Evolutionary conservation across 2,888 invertebrate species (phyloP), one percentile per base, ranked within the genome.

Genomic region (Gortyna flavago): DNA sequence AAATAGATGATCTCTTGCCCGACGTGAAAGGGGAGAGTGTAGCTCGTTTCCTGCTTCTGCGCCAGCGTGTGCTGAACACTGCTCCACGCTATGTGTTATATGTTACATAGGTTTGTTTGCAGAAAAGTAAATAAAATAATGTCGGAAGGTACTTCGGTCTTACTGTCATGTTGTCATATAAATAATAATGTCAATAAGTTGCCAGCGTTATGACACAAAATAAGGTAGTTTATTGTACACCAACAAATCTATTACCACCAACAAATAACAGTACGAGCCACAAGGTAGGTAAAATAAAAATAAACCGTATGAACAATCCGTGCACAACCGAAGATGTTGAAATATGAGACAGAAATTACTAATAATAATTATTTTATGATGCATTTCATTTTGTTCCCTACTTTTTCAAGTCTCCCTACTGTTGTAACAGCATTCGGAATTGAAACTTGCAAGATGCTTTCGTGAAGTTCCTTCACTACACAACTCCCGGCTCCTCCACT

Each of bases 391-490:
- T 92, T 90, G 89, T 90, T 91, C 87, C 82, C 84, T 90, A 92
- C 91, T 93, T 92, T 89, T 82, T 81, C 75, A 75, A 83, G 78
- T 91, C 89, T 85, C 89, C 83, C 85, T 86, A 87, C 85, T 90
- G 89, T 93, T 93, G 92, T 93, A 93, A 91, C 91, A 92, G 91
- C 89, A 93, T 93, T 93, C 91, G 80, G 88, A 93, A 95, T 93
- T 92, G 92, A 93, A 95, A 95, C 93, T 95, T 93, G 90, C 89
- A 89, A 93, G 93, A 93, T 93, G 93, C 91, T 94, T 93, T 93
- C 89, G 85, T 87, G 82, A 93, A 95, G 90, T 95, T 95, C 86
- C 89, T 88, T 90, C 91, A 91, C 92, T 89, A 91, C 89, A 93
- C 92, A 94, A 93, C 92, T 94, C 90, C 87, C 89, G 89, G 92